Base-by-base conservation (phyloP, 2,888 invertebrate genomes). In the Dicyrtoma fusca region DNA sequence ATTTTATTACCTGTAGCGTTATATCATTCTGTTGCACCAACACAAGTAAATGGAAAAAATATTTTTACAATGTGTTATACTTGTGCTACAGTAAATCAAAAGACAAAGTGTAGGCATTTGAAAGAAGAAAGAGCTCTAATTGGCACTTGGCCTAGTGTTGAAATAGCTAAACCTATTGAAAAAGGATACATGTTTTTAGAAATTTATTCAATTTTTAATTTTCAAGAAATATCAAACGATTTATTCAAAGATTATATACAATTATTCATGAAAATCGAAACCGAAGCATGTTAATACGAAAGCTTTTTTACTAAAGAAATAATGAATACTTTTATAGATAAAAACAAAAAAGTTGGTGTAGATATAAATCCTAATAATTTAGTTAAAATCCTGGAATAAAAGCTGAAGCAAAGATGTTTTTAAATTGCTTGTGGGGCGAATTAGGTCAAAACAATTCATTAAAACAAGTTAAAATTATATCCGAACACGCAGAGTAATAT, bases 61-160 rank as follows among this genome's bases (percentile, higher is more conserved):
- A 51, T 51, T 6, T 51, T 51, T 51, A 5, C 51, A 51, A 6
- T 51, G 19, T 51, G 51, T 3, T 51, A 34, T 34, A 34, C 34
- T 34, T 34, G 34, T 8, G 34, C 34, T 34, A 34, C 4, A 5
- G 3, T 34, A 17, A 17, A 51, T 5, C 51, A 51, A 19, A 51
- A n/a, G 10, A 6, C 19, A 17, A 19, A 51, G 19, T 51, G 51
- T 51, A 51, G 10, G n/a, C 51, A 51, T 13, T 13, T 13, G 10
- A 13, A 51, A 51, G 19, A 51, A n/a, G 51, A 51, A 51, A 51
- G 51, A 51, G 51, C n/a, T 17, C n/a, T 51, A 51, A 51, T 51
- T 51, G 11, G 3, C 10, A 51, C 51, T 3, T 51, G 51, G 11
- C 3, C 51, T 19, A 51, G 17, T 17, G 19, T 51, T 34, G 8